These are phyloP conservation scores for Hemiscyllium ocellatum DNA, from an alignment of 2,113 vertebrate genomes.

Conservation along the genomic window DNA sequence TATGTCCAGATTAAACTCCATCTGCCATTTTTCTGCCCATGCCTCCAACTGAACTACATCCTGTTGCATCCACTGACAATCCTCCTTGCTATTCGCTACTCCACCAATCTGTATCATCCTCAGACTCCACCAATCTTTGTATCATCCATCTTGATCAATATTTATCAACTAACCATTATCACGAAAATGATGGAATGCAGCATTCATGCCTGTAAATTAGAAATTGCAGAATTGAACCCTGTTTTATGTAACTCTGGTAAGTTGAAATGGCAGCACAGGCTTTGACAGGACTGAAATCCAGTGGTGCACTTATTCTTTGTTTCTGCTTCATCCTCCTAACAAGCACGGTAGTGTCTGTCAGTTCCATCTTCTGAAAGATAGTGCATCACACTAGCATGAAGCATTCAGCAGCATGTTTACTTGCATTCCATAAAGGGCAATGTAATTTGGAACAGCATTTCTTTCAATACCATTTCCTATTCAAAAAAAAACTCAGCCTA, in stretches of 20 bases:
- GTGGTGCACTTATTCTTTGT: not conserved
- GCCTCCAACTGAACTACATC: too few species aligned
- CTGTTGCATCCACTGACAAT: too few species aligned
- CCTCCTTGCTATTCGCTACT: too few species aligned
- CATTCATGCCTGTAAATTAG: not conserved
- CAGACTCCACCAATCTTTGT: too few species aligned
- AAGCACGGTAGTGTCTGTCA: not conserved
- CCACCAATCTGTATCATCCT: too few species aligned
- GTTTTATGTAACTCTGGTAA: not conserved
- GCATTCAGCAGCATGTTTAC: not conserved
- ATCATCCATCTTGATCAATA: too few species aligned
- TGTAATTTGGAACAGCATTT: not conserved
- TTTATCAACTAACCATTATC: too few species aligned
- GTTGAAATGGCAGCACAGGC: not conserved
- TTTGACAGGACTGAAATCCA: not conserved
- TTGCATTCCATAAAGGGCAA: not conserved
- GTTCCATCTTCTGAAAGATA: not conserved
- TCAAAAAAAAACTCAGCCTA: not conserved
- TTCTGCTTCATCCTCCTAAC: not conserved
- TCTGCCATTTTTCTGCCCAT: too few species aligned
- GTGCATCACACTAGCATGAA: not conserved
- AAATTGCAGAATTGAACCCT: not conserved
- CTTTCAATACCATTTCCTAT: conserved; percentile 2
- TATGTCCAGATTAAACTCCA: too few species aligned
- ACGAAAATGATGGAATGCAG: not conserved